A percentile compares a stretch with the other conserved stretches of the same genome.
These are phyloP conservation scores for Siniperca scherzeri DNA, from an alignment of 2,797 vertebrate genomes.

Conservation along the genomic window DNA sequence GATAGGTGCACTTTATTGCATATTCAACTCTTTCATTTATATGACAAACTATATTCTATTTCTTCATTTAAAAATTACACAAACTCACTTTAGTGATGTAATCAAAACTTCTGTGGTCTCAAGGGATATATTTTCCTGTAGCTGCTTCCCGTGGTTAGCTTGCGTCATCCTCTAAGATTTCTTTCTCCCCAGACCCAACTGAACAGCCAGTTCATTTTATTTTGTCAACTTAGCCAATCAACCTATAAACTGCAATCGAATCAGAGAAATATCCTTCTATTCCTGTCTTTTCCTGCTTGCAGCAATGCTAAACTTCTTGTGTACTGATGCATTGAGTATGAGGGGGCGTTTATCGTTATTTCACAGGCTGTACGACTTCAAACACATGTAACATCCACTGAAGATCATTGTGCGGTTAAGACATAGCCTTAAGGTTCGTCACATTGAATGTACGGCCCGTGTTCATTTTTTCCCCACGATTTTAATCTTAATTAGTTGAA, in stretches of 20 bases:
- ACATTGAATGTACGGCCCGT: conserved; percentile 5
- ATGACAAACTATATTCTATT: neutral
- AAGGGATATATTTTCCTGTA: neutral
- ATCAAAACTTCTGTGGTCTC: neutral
- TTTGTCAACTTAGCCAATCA: neutral
- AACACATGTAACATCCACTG: conserved; percentile 19
- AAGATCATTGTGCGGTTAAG: conserved; percentile 21
- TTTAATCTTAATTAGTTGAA: conserved; percentile 46
- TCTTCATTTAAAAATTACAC: neutral
- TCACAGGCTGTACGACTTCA: conserved; percentile 21
- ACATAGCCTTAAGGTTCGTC: conserved; percentile 19
- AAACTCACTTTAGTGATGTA: neutral
- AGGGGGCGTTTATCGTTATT: conserved; percentile 10
- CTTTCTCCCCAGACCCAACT: neutral
- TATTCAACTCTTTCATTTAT: neutral
- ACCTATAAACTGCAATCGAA: neutral
- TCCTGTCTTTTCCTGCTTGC: neutral
- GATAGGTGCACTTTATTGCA: neutral
- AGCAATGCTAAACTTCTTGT: neutral
- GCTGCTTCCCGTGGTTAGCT: neutral
- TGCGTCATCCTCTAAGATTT: neutral
- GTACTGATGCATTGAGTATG: conserved; percentile 4
- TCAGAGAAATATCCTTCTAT: neutral
- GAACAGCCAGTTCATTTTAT: neutral
- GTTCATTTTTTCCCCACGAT: neutral